phyloP scores from a whole-genome alignment of 2,888 invertebrate species.

The Amphipoea oculea region DNA sequence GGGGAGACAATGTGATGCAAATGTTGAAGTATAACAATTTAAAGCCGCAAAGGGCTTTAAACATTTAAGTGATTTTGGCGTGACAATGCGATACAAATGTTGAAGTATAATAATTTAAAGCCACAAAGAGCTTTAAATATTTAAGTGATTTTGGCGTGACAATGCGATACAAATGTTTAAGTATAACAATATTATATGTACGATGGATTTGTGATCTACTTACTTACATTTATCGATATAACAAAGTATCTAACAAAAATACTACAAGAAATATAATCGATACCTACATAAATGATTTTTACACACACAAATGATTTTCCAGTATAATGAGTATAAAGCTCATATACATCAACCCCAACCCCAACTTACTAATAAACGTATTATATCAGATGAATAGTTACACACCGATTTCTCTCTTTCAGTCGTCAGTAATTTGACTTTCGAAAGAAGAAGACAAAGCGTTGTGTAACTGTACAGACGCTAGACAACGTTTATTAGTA shows the following conservation, averaged over 20 bases:
- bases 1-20: neutral
- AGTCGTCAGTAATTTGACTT: no score
- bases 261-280: neutral
- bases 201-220: neutral
- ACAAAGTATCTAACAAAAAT: neutral
- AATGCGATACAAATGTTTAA: neutral
- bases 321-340: neutral
- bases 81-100: no score
- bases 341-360: neutral
- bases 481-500: no score
- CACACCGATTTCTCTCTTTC: no score
- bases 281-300: neutral
- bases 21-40: neutral
- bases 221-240: neutral
- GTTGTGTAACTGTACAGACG: no score
- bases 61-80: no score
- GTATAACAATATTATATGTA: neutral
- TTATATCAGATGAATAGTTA: no score
- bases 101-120: slow-evolving; percentile 25
- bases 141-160: neutral
- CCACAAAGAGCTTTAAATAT: slow-evolving; percentile 1
- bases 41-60: slow-evolving; percentile 18
- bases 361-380: no score
- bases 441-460: no score
- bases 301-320: neutral